Conservation (phyloP, 2,888 invertebrate genomes). For the Drosophila imparisetae region DNA sequence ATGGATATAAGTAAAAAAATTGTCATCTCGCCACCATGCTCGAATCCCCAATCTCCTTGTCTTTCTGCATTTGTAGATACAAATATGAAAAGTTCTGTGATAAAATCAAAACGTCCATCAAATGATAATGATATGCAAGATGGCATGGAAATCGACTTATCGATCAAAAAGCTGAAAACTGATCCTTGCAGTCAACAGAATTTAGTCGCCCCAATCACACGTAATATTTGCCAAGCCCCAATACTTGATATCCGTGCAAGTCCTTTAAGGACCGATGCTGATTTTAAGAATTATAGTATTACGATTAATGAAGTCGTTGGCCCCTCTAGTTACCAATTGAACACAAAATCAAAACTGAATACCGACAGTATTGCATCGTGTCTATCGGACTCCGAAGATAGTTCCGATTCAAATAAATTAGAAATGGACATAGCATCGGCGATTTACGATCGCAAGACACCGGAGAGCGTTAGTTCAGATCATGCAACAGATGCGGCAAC, state of each 20-base stretch:
- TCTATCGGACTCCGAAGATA: slow-evolving; percentile 85
- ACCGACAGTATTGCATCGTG: slow-evolving; percentile 61
- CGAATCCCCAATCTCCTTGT: slow-evolving; percentile 84
- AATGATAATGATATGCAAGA: slow-evolving; percentile 71
- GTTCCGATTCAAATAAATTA: slow-evolving; percentile 86
- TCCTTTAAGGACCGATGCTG: slow-evolving; percentile 53
- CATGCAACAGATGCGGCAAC: slow-evolving; percentile 84
- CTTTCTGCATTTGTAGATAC: slow-evolving; percentile 75
- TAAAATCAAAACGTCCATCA: slow-evolving; percentile 83
- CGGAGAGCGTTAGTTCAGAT: slow-evolving; percentile 84
- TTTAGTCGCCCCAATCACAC: slow-evolving; percentile 44
- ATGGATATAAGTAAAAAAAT: slow-evolving; percentile 85
- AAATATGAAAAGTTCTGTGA: slow-evolving; percentile 85
- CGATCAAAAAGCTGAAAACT: slow-evolving; percentile 74
- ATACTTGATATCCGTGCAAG: slow-evolving; percentile 62
- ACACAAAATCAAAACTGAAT: slow-evolving; percentile 37
- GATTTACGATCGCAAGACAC: slow-evolving; percentile 74
- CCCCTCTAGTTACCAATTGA: slow-evolving; percentile 53
- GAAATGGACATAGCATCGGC: slow-evolving; percentile 71
- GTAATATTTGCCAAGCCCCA: slow-evolving; percentile 59
- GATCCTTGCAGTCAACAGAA: slow-evolving; percentile 60
- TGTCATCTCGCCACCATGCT: slow-evolving; percentile 84
- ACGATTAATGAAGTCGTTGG: slow-evolving; percentile 62
- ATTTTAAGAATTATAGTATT: slow-evolving; percentile 73
- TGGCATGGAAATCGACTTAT: slow-evolving; percentile 76